Percentiles rank a stretch among this genome's conserved stretches.
Evolutionary conservation across 2,888 invertebrate species (phyloP).

Genomic region (Drosophila lutescens): DNA sequence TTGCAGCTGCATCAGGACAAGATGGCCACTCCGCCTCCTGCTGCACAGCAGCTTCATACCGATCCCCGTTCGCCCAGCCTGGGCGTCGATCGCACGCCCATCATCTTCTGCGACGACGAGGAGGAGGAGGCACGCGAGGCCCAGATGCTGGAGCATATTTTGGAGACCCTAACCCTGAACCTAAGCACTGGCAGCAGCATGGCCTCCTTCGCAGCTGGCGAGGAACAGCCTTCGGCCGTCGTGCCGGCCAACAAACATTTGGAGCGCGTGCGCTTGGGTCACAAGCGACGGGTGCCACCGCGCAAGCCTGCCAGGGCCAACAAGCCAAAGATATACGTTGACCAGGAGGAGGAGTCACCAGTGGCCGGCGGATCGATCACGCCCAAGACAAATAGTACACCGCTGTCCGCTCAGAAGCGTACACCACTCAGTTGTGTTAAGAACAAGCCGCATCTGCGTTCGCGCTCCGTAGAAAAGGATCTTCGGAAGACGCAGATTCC

Average conservation of each 20-base stretch:
- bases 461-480: conserved; percentile 75
- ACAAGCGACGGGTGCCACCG: conserved; percentile 64
- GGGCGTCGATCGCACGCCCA: conserved; percentile 82
- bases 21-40: conserved; percentile 4
- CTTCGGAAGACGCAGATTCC: conserved; percentile 62
- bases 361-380: conserved; percentile 26
- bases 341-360: conserved; percentile 67
- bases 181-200: conserved; percentile 73
- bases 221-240: conserved; percentile 19
- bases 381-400: conserved; percentile 40
- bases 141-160: conserved; percentile 79
- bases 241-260: conserved; percentile 69
- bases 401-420: conserved; percentile 57
- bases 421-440: conserved; percentile 81
- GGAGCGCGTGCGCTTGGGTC: conserved; percentile 75
- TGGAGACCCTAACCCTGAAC: conserved; percentile 79
- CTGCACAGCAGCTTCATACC: conserved; percentile 7
- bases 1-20: neutral
- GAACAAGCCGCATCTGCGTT: conserved; percentile 74
- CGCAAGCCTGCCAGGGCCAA: conserved; percentile 61
- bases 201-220: conserved; percentile 57
- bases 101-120: conserved; percentile 80
- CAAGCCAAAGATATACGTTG: conserved; percentile 73
- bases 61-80: conserved; percentile 83
- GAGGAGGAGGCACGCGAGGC: conserved; percentile 75